These are phyloP conservation scores for Tylochromis polylepis DNA, from an alignment of 2,113 vertebrate species.

Conservation along the genomic window DNA sequence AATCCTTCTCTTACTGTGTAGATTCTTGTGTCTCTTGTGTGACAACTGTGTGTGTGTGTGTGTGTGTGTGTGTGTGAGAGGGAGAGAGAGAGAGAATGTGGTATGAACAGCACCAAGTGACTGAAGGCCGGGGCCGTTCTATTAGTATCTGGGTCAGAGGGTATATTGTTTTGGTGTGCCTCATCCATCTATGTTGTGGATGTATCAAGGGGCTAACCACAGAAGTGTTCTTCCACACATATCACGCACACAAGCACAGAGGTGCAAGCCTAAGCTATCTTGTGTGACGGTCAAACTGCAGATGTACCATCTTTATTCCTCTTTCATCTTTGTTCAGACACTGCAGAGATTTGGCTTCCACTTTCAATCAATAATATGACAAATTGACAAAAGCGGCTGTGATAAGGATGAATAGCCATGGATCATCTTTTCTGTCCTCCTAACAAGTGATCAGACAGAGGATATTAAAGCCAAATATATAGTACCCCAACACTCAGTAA, in stretches of 20 bases:
- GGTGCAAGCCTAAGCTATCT: background rate
- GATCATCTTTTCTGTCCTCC: background rate
- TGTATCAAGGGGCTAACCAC: constrained; percentile 14
- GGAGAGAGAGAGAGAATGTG: background rate
- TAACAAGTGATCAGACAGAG: constrained; percentile 18
- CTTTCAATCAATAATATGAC: constrained; percentile 37
- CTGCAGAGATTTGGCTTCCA: background rate
- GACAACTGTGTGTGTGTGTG: no score
- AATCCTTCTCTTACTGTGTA: background rate
- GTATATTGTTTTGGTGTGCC: constrained; percentile 32
- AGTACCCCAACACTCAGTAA: background rate
- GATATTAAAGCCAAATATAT: background rate
- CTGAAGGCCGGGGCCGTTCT: background rate
- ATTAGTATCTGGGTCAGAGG: constrained; percentile 37
- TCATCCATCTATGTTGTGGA: constrained; percentile 26
- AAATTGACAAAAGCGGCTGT: constrained; percentile 38
- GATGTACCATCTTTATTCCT: constrained; percentile 1
- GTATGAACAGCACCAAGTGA: background rate
- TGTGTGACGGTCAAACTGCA: constrained; percentile 30
- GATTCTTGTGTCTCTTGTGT: background rate
- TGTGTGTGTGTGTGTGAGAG: no score
- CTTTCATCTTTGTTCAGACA: background rate
- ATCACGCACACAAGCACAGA: background rate
- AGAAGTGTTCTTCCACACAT: background rate
- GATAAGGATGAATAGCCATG: constrained; percentile 37